Percentiles rank a stretch among this genome's conserved stretches.
Conservation (phyloP, 2,113 vertebrate species). For the Callipepla squamata region DNA sequence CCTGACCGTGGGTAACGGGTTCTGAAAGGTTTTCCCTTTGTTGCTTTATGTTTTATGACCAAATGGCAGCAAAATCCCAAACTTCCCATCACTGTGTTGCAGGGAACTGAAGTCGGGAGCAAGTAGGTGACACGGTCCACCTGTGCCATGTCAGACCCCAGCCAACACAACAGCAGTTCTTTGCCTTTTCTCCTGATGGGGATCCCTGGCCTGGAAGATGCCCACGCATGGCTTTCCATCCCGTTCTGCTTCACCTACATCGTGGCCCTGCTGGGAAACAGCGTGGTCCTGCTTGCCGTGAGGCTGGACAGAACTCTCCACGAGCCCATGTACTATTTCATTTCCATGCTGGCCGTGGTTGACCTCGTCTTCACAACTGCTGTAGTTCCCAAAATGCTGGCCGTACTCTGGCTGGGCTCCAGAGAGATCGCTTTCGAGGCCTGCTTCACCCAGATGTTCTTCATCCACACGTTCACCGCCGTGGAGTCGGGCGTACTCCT, state of each 20-base stretch:
- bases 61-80: neutral
- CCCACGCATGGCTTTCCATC: constrained; percentile 55
- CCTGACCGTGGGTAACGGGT: neutral
- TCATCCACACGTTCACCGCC: constrained; percentile 60
- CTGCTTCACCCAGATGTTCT: constrained; percentile 72
- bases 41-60: too few relatives aligned
- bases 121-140: neutral
- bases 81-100: neutral
- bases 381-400: constrained; percentile 50
- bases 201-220: constrained; percentile 51
- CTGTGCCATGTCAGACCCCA: neutral
- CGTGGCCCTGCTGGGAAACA: constrained; percentile 42
- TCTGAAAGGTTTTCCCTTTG: too few relatives aligned
- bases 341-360: constrained; percentile 9
- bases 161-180: neutral
- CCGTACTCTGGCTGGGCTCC: constrained; percentile 11
- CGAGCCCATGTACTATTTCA: constrained; percentile 43
- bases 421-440: constrained; percentile 32
- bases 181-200: constrained; percentile 32
- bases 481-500: constrained; percentile 60
- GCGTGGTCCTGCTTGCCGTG: constrained; percentile 43
- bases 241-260: constrained; percentile 12
- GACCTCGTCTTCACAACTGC: constrained; percentile 29
- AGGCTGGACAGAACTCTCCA: constrained; percentile 41
- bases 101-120: neutral